Base-by-base conservation (phyloP, 2,797 vertebrate genomes). In the Spizella passerina region DNA sequence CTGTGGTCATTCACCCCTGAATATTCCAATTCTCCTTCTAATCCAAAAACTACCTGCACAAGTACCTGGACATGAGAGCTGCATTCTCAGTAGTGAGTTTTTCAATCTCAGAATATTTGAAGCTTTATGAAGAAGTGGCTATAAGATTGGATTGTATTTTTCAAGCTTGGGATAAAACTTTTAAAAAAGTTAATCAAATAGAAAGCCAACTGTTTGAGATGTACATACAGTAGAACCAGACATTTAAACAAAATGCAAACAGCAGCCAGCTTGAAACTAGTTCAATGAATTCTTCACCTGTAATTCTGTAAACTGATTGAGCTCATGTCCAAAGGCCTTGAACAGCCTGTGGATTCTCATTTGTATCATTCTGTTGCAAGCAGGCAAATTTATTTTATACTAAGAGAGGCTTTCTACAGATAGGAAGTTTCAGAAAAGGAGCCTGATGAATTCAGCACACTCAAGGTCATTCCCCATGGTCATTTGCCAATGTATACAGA, bases 301-400 rank as follows among this genome's bases (percentile, higher is more conserved):
- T 97, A 96, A 86, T 99, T 98, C 97, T 99, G 98, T 98, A 98
- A 98, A 96, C 99, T 96, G 1, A 98, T 98, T 85, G 97, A 95
- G 56, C 75, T 98, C 92, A 98, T 98, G 98, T 97, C 97, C n/a
- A 96, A 94, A 53, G 98, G 98, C 96, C 98, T 98, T 11, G 96
- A 98, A 81, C 88, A 98, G 92, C 98, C 98, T 94, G 78, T 91
- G 44, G 97, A 97, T 75, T 97, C 98, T 60, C 94, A 98, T 17
- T 95, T 98, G 0, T 98, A 98, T 72, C 94, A 98, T 92, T 98
- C 98, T 96, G 97, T 97, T 86, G 97, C 98, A n/a, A 98, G 49
- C 98, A 99, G 98, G 98, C 98, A 88, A 69, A 75, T 72, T 83
- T 90, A 32, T 63, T 63, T 65, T 15, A 10, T 53, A 57, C 41